Evolutionary conservation across 2,888 invertebrate species (phyloP), one percentile per base, ranked within the genome.

Genomic region (Palloptera scutellata): DNA sequence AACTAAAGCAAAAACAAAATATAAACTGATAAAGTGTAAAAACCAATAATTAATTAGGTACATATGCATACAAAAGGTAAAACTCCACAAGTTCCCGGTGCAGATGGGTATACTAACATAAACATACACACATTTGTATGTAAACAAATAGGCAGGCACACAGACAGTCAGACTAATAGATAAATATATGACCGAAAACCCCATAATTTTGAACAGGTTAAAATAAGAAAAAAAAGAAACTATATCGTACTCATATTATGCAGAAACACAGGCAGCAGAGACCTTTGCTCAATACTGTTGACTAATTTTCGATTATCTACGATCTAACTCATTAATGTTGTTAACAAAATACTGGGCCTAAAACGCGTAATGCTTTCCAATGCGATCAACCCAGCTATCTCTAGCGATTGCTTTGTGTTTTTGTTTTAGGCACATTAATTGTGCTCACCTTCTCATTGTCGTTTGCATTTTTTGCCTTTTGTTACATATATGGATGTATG

Each of bases 281-380:
- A 6, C 30, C 30, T 30, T 30, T 30, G 6, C 30, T 30, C 3
- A 30, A 30, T n/a, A n/a, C 30, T n/a, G 41, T 41, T 61, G 61
- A 52, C 40, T 61, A 40, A 13, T 1, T 53, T 61, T 61, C 51
- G 52, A 53, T 61, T 41, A 52, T 41, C 9, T 42, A 41, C 17
- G 41, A 41, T 53, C 41, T 62, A 19, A 8, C 30, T 19, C 51
- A 61, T 40, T 61, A 61, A 30, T 48, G 17, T 30, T 30, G 17
- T 12, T 41, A 53, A 12, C 11, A 53, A 19, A 57, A 5, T 2
- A 20, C 40, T 20, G 30, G 57, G 40, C 57, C 57, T 57, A 57
- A 57, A 57, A 57, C 40, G 48, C 48, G 5, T 11, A n/a, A 48
- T 15, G 15, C 15, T 48, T 13, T 13, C 48, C 48, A 6, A 30